Percentiles rank a stretch among this genome's conserved stretches.
phyloP scores from a whole-genome alignment of 2,888 invertebrate species.

The Torymus texanus region DNA sequence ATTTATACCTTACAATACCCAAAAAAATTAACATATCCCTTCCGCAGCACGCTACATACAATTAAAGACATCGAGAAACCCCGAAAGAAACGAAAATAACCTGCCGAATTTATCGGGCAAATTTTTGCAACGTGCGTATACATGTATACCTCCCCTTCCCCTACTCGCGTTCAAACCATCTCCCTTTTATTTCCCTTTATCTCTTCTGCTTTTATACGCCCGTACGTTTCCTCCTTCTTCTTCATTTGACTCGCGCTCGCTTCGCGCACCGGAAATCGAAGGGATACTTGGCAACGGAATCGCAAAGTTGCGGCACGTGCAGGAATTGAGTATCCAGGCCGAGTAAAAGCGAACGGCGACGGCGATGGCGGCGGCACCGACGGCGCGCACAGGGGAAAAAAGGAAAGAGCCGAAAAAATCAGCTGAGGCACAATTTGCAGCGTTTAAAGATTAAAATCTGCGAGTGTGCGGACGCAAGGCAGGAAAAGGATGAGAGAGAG shows the following conservation, averaged over 20 bases:
- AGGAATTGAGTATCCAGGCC: slow-evolving; percentile 56
- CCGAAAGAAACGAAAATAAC: not conserved
- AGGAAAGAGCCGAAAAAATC: slow-evolving; percentile 36
- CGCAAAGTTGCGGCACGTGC: slow-evolving; percentile 57
- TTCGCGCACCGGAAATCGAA: slow-evolving; percentile 52
- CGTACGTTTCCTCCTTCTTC: slow-evolving; percentile 47
- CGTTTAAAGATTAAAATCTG: slow-evolving; percentile 54
- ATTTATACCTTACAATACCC: no score
- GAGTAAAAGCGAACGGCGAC: slow-evolving; percentile 36
- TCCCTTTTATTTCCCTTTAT: slow-evolving; percentile 49
- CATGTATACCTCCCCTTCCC: not conserved
- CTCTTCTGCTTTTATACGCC: slow-evolving; percentile 19
- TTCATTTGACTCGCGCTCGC: slow-evolving; percentile 49
- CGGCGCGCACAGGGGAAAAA: not conserved
- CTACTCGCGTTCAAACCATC: not conserved
- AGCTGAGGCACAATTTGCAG: slow-evolving; percentile 51
- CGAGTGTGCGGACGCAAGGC: slow-evolving; percentile 4
- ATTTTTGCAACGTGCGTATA: no score
- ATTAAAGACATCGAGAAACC: slow-evolving; percentile 13
- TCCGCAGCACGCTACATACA: not conserved
- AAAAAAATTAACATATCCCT: no score
- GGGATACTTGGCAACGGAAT: slow-evolving; percentile 56
- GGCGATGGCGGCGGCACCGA: slow-evolving; percentile 2
- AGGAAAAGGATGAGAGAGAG: not conserved
- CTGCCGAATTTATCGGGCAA: slow-evolving; percentile 33